Conservation (phyloP, 2,888 invertebrate species). For the Cordilura impudica region DNA sequence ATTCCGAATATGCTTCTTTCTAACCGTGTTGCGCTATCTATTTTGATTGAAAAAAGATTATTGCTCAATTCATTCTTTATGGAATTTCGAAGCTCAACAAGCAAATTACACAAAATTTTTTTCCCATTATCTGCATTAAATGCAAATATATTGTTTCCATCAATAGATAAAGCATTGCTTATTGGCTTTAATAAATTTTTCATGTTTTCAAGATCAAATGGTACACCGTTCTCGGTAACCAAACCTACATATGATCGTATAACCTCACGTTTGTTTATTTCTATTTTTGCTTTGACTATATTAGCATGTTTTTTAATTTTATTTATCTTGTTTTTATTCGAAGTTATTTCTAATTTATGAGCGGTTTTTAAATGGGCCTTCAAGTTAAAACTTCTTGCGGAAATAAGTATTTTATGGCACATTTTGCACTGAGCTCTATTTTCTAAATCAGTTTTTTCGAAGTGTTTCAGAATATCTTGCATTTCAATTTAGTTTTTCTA, state of each 20-base stretch:
- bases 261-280: background rate
- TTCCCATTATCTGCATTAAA: background rate
- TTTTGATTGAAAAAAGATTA: background rate
- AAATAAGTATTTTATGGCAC: no score
- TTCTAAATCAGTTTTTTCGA: no score
- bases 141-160: background rate
- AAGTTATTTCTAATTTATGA: background rate
- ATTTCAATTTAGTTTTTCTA: no score
- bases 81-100: background rate
- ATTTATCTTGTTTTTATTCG: background rate
- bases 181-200: background rate
- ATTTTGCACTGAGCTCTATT: no score
- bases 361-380: background rate
- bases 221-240: background rate
- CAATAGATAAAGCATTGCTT: background rate
- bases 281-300: background rate
- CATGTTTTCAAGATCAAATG: background rate
- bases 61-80: background rate
- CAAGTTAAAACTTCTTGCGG: no score
- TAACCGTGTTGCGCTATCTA: background rate
- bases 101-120: background rate
- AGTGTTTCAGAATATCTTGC: no score
- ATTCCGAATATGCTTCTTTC: background rate
- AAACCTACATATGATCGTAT: conserved; percentile 3
- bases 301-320: background rate